These are phyloP conservation scores for Semicossyphus pulcher DNA, from an alignment of 2,113 vertebrate genomes.

Conservation along the genomic window DNA sequence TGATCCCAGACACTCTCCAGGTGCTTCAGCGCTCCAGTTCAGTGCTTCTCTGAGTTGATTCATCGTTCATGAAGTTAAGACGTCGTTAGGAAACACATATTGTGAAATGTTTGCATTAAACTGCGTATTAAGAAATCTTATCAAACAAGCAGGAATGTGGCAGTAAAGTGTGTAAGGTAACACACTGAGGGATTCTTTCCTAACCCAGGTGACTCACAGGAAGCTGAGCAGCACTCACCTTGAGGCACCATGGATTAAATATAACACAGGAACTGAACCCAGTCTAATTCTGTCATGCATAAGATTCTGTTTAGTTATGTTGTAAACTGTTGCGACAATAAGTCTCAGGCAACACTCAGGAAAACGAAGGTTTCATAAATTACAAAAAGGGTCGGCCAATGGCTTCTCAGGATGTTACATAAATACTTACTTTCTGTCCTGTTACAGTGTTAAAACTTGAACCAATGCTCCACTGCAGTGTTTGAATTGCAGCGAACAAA, in stretches of 20 bases:
- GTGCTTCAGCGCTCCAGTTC: constrained; percentile 50
- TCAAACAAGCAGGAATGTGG: background rate
- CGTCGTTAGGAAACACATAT: background rate
- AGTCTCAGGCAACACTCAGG: too few species aligned
- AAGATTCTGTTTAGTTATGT: too few species aligned
- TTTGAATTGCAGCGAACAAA: too few species aligned
- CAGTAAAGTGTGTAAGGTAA: background rate
- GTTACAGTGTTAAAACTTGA: too few species aligned
- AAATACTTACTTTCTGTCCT: too few species aligned
- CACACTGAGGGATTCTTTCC: background rate
- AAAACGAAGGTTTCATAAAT: too few species aligned
- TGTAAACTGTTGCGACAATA: too few species aligned
- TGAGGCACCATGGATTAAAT: background rate
- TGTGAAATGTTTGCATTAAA: constrained; percentile 10
- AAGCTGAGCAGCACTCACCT: background rate
- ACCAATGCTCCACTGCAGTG: too few species aligned
- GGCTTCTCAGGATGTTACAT: too few species aligned
- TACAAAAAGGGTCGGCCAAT: too few species aligned
- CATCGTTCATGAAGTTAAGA: constrained; percentile 29
- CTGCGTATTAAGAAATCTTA: background rate
- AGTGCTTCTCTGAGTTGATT: constrained; percentile 13
- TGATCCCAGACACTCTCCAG: constrained; percentile 62
- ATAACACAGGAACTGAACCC: background rate
- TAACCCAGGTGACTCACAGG: constrained; percentile 1
- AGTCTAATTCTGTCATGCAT: background rate